Evolutionary conservation across 2,113 vertebrate genomes (phyloP).

Genomic region (Zapornia atra): DNA sequence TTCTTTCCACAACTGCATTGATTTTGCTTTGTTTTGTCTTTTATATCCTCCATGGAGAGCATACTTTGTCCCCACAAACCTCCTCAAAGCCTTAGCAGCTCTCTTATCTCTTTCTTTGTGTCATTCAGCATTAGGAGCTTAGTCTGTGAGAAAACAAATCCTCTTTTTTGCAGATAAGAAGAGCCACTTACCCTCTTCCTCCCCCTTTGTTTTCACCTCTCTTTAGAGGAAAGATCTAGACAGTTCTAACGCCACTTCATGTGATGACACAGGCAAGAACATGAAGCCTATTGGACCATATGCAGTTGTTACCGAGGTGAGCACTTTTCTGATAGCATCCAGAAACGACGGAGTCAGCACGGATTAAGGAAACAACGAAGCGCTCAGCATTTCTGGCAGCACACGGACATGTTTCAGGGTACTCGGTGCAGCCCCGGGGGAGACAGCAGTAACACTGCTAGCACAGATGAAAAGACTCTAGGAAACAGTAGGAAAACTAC

Average conservation of each 20-base stretch:
- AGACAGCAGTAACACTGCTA: background rate
- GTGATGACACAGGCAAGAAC: background rate
- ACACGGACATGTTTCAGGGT: conserved; percentile 3
- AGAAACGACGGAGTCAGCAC: background rate
- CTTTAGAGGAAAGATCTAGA: background rate
- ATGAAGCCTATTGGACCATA: background rate
- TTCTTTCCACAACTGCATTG: background rate
- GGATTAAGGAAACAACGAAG: conserved; percentile 17
- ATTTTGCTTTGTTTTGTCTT: conserved; percentile 18
- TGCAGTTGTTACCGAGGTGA: background rate
- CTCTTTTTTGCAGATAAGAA: conserved; percentile 8
- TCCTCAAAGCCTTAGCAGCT: conserved; percentile 5
- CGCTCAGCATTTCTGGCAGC: background rate
- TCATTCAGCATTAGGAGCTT: conserved; percentile 36
- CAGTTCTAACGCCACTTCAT: background rate
- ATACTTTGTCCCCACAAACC: background rate
- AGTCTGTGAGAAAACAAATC: conserved; percentile 7
- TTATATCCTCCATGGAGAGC: background rate
- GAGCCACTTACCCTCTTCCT: background rate
- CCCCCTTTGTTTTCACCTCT: background rate
- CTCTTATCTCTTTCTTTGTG: conserved; percentile 33
- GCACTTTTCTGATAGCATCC: conserved; percentile 11
- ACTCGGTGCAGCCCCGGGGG: background rate
- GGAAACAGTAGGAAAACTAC: background rate
- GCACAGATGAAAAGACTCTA: background rate